phyloP scores from a whole-genome alignment of 2,888 invertebrate genomes.

The Sturmia bella region DNA sequence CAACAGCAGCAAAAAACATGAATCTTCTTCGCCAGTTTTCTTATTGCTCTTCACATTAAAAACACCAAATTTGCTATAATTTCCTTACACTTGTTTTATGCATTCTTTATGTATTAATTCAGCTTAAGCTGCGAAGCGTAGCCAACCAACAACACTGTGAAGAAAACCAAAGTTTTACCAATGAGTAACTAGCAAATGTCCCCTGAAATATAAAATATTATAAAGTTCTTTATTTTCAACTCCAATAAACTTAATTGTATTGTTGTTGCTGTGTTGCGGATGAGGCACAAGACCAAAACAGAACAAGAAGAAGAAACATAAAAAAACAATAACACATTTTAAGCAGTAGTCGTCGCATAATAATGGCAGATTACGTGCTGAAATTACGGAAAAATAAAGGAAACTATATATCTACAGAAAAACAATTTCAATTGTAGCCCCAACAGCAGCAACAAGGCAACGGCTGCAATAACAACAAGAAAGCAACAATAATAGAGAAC shows the following conservation, averaged over 20 bases:
- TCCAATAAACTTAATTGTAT: slow-evolving; percentile 41
- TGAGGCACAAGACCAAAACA: slow-evolving; percentile 57
- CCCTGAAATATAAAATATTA: slow-evolving; percentile 53
- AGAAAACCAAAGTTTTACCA: slow-evolving; percentile 50
- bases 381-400: slow-evolving; percentile 76
- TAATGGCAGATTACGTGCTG: slow-evolving; percentile 79
- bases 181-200: slow-evolving; percentile 65
- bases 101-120: not conserved
- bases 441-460: slow-evolving; percentile 46
- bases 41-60: slow-evolving; percentile 43
- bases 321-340: slow-evolving; percentile 64
- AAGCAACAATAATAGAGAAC: not conserved
- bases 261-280: slow-evolving; percentile 18
- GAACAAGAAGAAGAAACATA: slow-evolving; percentile 27
- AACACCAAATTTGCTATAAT: slow-evolving; percentile 65
- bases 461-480: slow-evolving; percentile 13
- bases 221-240: slow-evolving; percentile 31
- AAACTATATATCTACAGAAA: slow-evolving; percentile 42
- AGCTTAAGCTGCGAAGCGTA: slow-evolving; percentile 23
- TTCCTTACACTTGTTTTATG: slow-evolving; percentile 14
- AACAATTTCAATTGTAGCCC: slow-evolving; percentile 75
- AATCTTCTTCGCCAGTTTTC: slow-evolving; percentile 21
- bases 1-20: slow-evolving; percentile 13
- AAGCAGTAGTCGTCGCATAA: slow-evolving; percentile 68
- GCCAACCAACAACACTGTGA: slow-evolving; percentile 17